Evolutionary conservation across 2,888 invertebrate species (phyloP), one percentile per base, ranked within the genome.

Genomic region (Ectemnius continuus): DNA sequence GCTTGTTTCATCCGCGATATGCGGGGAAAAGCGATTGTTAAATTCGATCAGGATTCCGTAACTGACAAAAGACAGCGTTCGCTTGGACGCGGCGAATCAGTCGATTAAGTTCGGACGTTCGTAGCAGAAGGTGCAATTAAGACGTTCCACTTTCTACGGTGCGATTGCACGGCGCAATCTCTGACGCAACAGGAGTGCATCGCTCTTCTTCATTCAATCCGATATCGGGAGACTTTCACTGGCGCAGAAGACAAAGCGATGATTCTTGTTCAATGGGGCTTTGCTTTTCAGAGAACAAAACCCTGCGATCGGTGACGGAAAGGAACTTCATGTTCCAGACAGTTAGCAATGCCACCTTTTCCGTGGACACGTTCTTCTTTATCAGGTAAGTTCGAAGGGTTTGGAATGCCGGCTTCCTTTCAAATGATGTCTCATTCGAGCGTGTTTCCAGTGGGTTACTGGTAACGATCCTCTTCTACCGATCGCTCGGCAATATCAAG

Each of bases 311-410:
- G 1, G 93, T 96, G 78, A 95, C 94, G 0, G 96, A 96, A 89
- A 93, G 95, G 69, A 94, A 94, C 83, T 94, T 95, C 89, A 92
- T 95, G 91, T 97, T 96, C 91, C 96, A 97, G 90, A 94, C 96
- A 0, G 94, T 97, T 72, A 95, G 96, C 72, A 97, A 97, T 90
- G 97, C 96, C 0, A 95, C 96, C 5, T 96, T 95, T 88, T 96
- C 96, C 61, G 97, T 97, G 58, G 97, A 97, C 87, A 96, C 96
- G 4, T 97, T 97, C 91, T 97, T 96, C 92, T 96, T 96, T 85
- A 96, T 97, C 81, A 96, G 96, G 95, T 96, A 87, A 88, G 85
- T 63, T 59, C 36, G 28, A 57, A 3, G 16, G 47, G 14, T 46
- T 28, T 6, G 52, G 45, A 6, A 26, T 77, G 26, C 18, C 4